Evolutionary conservation across 2,888 invertebrate species (phyloP).

Genomic region (Plagodis dolabraria): DNA sequence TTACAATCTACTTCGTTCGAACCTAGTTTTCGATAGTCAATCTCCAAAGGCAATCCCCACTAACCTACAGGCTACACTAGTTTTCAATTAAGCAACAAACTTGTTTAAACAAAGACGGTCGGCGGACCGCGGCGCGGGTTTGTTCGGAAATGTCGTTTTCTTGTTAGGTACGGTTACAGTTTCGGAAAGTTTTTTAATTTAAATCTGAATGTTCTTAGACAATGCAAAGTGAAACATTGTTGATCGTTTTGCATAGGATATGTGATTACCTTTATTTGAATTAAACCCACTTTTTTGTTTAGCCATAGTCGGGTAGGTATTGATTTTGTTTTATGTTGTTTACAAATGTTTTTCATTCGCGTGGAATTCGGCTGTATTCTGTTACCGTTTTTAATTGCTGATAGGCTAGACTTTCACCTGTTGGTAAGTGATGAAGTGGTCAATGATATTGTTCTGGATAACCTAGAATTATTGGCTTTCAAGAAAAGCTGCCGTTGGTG

Average conservation of each 20-base stretch:
- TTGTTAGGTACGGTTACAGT: slow-evolving; percentile 41
- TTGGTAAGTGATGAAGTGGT: no score
- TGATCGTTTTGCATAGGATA: slow-evolving; percentile 31
- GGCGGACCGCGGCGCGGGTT: slow-evolving; percentile 37
- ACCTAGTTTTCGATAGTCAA: background rate
- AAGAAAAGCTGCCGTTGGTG: no score
- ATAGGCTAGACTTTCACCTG: no score
- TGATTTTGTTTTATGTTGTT: no score
- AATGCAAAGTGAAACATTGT: slow-evolving; percentile 30
- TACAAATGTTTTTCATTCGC: no score
- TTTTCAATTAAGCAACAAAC: slow-evolving; percentile 39
- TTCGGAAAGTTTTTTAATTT: slow-evolving; percentile 55
- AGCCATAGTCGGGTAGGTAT: no score
- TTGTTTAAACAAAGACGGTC: slow-evolving; percentile 37
- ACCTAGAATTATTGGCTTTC: no score
- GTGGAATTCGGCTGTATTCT: no score
- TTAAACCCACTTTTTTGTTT: no score
- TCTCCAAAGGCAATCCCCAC: slow-evolving; percentile 20
- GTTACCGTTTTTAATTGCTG: no score
- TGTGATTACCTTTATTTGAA: no score
- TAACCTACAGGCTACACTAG: slow-evolving; percentile 23
- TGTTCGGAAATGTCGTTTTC: slow-evolving; percentile 42
- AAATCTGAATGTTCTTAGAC: slow-evolving; percentile 46
- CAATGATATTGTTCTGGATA: no score
- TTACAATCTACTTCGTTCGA: background rate